phyloP scores from a whole-genome alignment of 2,888 invertebrate species.

The Hoplodrina blanda region DNA sequence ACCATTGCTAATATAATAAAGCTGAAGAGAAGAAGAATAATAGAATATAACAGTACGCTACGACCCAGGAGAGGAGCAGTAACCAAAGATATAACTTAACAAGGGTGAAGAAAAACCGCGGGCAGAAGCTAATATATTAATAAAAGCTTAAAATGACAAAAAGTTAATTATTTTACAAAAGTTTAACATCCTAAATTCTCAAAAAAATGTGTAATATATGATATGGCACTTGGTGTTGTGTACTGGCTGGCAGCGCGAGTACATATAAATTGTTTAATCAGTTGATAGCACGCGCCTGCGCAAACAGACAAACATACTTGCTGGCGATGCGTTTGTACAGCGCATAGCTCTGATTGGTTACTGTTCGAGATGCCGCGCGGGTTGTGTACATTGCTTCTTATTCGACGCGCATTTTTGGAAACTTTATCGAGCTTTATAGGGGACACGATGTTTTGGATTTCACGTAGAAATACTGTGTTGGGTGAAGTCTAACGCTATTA shows the following conservation, averaged over 20 bases:
- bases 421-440: not conserved
- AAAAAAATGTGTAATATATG: constrained; percentile 14
- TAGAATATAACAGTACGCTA: no score
- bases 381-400: constrained; percentile 5
- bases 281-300: constrained; percentile 70
- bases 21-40: no score
- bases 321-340: constrained; percentile 65
- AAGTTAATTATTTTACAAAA: not conserved
- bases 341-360: constrained; percentile 64
- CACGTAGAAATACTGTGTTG: no score
- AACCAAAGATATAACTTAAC: no score
- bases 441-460: not conserved
- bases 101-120: no score
- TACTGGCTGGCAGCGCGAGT: constrained; percentile 16
- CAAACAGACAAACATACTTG: constrained; percentile 65
- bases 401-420: not conserved
- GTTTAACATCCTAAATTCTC: not conserved
- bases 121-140: no score
- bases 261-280: constrained; percentile 78
- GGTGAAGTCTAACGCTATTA: no score
- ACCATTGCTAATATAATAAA: no score
- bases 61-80: no score
- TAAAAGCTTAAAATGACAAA: not conserved
- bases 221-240: not conserved
- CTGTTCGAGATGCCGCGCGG: constrained; percentile 22